Base-by-base conservation (phyloP, 2,113 vertebrate genomes). In the Eretmochelys imbricata region DNA sequence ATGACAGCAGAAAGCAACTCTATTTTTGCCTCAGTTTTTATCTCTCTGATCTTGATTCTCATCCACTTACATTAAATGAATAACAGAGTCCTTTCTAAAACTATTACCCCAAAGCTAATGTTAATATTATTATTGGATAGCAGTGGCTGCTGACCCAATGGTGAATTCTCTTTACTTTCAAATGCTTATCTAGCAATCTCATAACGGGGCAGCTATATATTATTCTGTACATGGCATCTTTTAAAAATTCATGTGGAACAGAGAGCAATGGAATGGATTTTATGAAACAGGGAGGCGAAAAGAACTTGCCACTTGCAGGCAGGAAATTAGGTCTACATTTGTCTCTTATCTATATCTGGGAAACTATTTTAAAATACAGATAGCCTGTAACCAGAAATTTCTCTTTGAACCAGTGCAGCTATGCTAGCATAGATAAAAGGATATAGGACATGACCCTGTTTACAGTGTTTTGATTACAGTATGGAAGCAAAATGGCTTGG, bases 201-300 rank as follows among this genome's bases (percentile, higher is more conserved):
- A 55, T 25, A 62, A 46, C 88, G 94, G 76, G 49, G 46, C 81
- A 93, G 65, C 38, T 1, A 0, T 69, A 13, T 54, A 85, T n/a
- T 65, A 65, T 14, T 65, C n/a, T n/a, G 62, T 16, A 65, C 31
- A 35, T 65, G 31, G 31, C 14, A 65, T 65, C 31, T 65, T 65
- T 65, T n/a, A n/a, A 65, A 65, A 65, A 89, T 35, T 95, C 80
- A 82, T 0, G 0, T 0, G 0, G 49, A 72, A 94, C 62, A 85
- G 75, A 82, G 95, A 89, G 48, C 35, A 22, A n/a, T 84, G 81
- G 42, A 82, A 85, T 78, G 49, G n/a, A 82, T 42, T 42, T 42
- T n/a, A 25, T 8, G 17, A 89, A 57, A 9, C 8, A 54, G 84
- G 75, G 79, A 93, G 90, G 88, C 17, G 81, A 85, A 93, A 80